A percentile compares a stretch with the other conserved stretches of the same genome.
Conservation (phyloP, 1,140 invertebrate genomes). For the Oncopeltus fasciatus region DNA sequence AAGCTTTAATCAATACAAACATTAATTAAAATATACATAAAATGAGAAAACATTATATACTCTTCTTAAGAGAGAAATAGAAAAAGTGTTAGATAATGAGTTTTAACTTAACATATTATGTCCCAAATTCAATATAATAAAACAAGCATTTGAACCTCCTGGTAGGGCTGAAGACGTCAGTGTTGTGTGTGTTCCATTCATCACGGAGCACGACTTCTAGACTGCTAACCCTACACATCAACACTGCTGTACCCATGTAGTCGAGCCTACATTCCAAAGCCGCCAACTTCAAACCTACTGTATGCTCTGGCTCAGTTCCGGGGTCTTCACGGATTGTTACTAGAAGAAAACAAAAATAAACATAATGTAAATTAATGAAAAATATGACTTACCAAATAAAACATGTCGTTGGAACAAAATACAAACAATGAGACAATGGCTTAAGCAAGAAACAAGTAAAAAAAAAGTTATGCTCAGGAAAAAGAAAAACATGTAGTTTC, state of each 20-base stretch:
- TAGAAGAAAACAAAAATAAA: conserved; percentile 27
- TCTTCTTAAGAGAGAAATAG: too few species aligned
- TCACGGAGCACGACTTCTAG: conserved; percentile 65
- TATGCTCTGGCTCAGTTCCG: conserved; percentile 77
- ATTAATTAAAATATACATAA: too few species aligned
- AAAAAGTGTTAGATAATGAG: too few species aligned
- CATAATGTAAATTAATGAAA: neutral
- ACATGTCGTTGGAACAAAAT: neutral
- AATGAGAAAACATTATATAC: too few species aligned
- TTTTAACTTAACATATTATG: too few species aligned
- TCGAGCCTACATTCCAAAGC: conserved; percentile 79
- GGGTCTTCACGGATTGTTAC: conserved; percentile 81
- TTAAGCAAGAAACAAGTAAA: neutral
- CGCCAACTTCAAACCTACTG: conserved; percentile 64
- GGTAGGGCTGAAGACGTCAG: conserved; percentile 38
- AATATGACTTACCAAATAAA: neutral
- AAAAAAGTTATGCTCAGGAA: too few species aligned
- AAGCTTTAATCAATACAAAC: too few species aligned
- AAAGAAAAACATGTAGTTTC: too few species aligned
- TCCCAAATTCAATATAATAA: too few species aligned
- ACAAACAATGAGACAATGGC: neutral
- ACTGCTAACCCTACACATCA: conserved; percentile 77
- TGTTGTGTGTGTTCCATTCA: conserved; percentile 50
- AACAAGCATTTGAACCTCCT: conserved; percentile 33
- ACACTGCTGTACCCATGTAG: conserved; percentile 89